Evolutionary conservation across 2,888 invertebrate species (phyloP).

Genomic region (Amorpha juglandis): DNA sequence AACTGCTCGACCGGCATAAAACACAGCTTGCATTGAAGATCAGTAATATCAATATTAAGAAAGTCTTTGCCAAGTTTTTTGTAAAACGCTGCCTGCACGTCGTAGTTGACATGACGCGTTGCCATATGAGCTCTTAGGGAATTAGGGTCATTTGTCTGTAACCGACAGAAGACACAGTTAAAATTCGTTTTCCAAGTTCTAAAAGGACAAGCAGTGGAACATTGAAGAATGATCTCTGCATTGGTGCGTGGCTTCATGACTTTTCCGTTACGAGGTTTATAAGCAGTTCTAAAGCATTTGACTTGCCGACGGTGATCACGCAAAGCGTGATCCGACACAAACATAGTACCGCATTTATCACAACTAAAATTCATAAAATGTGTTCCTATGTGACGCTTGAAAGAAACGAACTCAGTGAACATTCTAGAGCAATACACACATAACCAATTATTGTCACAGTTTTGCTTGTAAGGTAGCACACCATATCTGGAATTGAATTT

Average conservation of each 20-base stretch:
- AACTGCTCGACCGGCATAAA: constrained; percentile 65
- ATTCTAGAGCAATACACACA: constrained; percentile 71
- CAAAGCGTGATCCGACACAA: constrained; percentile 71
- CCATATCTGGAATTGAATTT: constrained; percentile 73
- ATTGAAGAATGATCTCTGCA: constrained; percentile 75
- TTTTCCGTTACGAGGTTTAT: constrained; percentile 72
- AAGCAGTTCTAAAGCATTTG: constrained; percentile 70
- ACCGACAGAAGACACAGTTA: constrained; percentile 75
- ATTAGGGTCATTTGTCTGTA: constrained; percentile 71
- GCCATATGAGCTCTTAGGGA: constrained; percentile 66
- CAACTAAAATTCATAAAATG: constrained; percentile 76
- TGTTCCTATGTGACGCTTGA: constrained; percentile 70
- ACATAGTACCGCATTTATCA: constrained; percentile 75
- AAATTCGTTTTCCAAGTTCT: constrained; percentile 77
- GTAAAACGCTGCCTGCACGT: constrained; percentile 74
- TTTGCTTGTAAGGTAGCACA: constrained; percentile 73
- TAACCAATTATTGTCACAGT: constrained; percentile 56
- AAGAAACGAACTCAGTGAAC: constrained; percentile 62
- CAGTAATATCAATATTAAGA: constrained; percentile 73
- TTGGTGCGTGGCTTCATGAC: constrained; percentile 68
- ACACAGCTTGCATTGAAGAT: constrained; percentile 75
- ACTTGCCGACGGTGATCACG: constrained; percentile 73
- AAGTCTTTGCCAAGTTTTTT: constrained; percentile 77
- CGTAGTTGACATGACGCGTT: constrained; percentile 67
- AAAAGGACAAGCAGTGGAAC: constrained; percentile 74